Percentiles rank a stretch among this genome's conserved stretches.
Conservation (phyloP, 2,888 invertebrate species). For the Frankliniella fusca region DNA sequence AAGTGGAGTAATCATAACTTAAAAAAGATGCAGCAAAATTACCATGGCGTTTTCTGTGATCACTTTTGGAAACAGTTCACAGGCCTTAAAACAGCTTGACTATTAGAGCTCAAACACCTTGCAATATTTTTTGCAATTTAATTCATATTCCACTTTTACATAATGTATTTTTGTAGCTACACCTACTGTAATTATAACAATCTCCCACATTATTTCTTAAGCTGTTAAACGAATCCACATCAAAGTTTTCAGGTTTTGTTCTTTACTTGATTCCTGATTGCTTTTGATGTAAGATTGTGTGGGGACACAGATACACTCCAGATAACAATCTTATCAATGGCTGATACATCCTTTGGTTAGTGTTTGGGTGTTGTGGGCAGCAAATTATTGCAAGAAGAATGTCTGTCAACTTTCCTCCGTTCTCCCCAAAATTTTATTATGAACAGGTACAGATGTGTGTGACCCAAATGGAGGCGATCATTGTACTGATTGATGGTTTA, state of each 20-base stretch:
- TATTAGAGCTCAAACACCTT: constrained; percentile 88
- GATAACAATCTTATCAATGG: too few relatives aligned
- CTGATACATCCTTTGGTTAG: too few relatives aligned
- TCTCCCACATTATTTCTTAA: neutral
- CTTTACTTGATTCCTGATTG: constrained; percentile 29
- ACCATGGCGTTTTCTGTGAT: constrained; percentile 46
- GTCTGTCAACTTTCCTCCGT: neutral
- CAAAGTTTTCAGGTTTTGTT: constrained; percentile 28
- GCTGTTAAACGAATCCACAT: neutral
- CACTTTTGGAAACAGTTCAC: constrained; percentile 87
- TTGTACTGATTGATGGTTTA: neutral
- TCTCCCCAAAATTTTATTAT: neutral
- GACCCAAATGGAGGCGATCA: neutral
- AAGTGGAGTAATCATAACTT: too few relatives aligned
- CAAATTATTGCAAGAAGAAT: neutral
- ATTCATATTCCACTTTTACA: constrained; percentile 90
- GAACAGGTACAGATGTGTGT: neutral
- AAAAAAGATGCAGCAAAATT: neutral
- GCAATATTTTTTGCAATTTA: constrained; percentile 95
- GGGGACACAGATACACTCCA: too few relatives aligned
- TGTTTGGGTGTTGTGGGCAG: neutral
- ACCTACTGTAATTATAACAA: constrained; percentile 18
- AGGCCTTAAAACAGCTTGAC: constrained; percentile 81
- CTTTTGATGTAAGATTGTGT: too few relatives aligned
- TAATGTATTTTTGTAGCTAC: constrained; percentile 63